Conservation (phyloP, 92 coral and sea anemone genomes). For the Bergia puertoricense region DNA sequence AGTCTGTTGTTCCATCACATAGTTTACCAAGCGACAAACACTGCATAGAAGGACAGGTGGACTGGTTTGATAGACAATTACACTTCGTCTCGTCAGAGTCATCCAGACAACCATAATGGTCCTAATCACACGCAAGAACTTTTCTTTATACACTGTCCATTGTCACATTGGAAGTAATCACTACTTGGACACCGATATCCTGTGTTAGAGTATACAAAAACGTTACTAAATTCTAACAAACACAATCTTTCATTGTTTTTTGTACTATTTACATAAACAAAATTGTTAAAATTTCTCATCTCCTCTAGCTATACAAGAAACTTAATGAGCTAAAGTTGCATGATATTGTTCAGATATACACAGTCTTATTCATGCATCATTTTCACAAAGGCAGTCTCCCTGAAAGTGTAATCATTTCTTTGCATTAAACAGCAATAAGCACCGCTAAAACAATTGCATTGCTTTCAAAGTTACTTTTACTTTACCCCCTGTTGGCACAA, state of each 20-base stretch:
- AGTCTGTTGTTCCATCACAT: conserved; percentile 52
- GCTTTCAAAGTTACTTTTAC: no score
- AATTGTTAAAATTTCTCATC: no score
- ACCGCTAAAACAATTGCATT: no score
- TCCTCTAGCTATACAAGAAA: no score
- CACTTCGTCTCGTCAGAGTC: conserved; percentile 74
- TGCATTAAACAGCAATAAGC: no score
- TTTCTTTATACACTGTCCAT: conserved; percentile 80
- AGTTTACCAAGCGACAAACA: conserved; percentile 54
- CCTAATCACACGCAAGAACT: conserved; percentile 78
- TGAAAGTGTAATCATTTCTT: no score
- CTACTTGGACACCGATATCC: conserved; percentile 54
- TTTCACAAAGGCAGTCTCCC: no score
- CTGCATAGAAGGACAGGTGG: conserved; percentile 55
- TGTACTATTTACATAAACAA: neutral
- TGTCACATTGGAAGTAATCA: conserved; percentile 72
- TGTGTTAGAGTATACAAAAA: neutral
- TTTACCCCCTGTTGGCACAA: no score
- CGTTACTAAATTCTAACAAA: no score
- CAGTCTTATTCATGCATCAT: no score
- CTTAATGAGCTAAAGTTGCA: no score
- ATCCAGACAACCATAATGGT: conserved; percentile 68
- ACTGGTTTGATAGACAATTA: conserved; percentile 57
- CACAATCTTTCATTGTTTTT: neutral
- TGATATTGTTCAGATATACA: no score